Evolutionary conservation across 2,113 vertebrate species (phyloP).

Genomic region (Barnardius zonarius): DNA sequence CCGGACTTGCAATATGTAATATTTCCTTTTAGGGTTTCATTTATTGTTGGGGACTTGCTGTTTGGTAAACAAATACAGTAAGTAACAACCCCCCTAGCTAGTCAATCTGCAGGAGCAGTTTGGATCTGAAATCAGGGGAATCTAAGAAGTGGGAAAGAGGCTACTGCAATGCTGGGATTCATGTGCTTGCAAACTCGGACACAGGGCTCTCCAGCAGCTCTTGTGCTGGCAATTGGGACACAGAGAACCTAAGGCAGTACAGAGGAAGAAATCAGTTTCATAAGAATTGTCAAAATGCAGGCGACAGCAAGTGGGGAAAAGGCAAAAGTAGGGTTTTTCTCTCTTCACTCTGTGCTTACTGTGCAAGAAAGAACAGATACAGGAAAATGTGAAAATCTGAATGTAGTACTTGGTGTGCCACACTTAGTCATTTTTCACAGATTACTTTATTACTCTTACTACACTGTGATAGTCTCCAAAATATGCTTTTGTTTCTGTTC

Average conservation of each 20-base stretch:
- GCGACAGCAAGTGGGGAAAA: not conserved
- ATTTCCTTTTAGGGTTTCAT: constrained; percentile 5
- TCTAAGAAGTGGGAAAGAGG: not conserved
- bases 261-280: not conserved
- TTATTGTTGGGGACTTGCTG: not conserved
- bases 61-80: not conserved
- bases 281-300: not conserved
- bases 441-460: not conserved
- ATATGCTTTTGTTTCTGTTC: not conserved
- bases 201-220: not conserved
- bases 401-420: not conserved
- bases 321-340: not conserved
- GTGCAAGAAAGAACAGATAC: not conserved
- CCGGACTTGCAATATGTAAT: not conserved
- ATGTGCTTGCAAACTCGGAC: not conserved
- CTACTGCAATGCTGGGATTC: not conserved
- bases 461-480: not conserved
- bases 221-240: not conserved
- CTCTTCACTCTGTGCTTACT: not conserved
- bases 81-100: not conserved
- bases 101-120: not conserved
- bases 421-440: not conserved
- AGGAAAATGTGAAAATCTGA: not conserved
- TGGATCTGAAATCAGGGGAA: not conserved
- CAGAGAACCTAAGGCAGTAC: not conserved